Evolutionary conservation across 1,140 invertebrate genomes (phyloP), one percentile per base, ranked within the genome.

Genomic region (Dendroctonus valens): DNA sequence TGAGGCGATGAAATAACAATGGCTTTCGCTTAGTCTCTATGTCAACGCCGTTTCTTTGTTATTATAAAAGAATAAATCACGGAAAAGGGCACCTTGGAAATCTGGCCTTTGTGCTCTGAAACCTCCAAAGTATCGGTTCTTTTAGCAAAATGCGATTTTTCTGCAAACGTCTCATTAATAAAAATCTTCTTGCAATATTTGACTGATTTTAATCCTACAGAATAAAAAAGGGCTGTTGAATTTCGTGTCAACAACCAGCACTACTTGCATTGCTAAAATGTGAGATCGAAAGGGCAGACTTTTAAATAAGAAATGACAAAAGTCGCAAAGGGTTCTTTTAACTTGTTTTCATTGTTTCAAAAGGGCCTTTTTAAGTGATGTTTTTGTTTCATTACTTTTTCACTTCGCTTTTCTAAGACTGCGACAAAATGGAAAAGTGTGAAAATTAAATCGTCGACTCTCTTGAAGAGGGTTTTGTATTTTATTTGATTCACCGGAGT

Each of bases 301-400:
- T 26, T 26, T 26, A 26, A 26, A 26, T 26, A 26, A 26, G 26
- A 26, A 26, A 26, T 26, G 26, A 46, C 12, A 46, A 7, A 51
- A 51, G 15, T 8, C 11, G 11, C 11, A 51, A 51, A 51, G 8
- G 15, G 3, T 8, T n/a, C 26, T 51, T 15, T 51, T 51, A n/a
- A 11, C 50, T 51, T 51, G 50, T 51, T 51, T 51, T 51, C 50
- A 12, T 11, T 51, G 50, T 51, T 12, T 51, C 50, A 12, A 51
- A 7, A 51, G 6, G 26, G 15, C 50, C 50, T 3, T 51, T 51
- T 15, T 12, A 15, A 15, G 50, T 51, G 50, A 12, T 51, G 26
- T 51, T 51, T 51, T 51, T 51, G 11, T 15, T 51, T 15, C 12
- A 11, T 46, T 46, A 46, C 12, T 46, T 46, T 44, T 46, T 12